Conservation (phyloP, 2,888 invertebrate genomes). For the Myopa testacea region DNA sequence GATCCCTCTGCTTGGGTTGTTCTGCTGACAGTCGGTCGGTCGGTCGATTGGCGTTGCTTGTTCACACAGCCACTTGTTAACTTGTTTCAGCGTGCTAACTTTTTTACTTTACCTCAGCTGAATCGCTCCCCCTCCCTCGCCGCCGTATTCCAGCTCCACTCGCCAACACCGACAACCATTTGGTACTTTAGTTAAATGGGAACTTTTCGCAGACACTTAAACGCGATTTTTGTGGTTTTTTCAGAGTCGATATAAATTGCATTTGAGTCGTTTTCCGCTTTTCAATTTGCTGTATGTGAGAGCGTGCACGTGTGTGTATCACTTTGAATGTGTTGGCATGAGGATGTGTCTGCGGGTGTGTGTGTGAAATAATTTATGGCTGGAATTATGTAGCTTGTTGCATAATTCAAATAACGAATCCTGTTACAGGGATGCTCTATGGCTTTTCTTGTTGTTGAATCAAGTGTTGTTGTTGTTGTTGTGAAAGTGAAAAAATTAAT, state of each 20-base stretch:
- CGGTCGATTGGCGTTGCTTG: constrained; percentile 24
- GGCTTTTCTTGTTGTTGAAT: not conserved
- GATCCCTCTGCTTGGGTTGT: not conserved
- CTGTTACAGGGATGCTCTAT: not conserved
- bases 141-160: not conserved
- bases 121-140: not conserved
- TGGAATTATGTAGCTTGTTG: constrained; percentile 59
- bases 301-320: constrained; percentile 12
- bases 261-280: constrained; percentile 56
- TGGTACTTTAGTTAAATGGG: constrained; percentile 60
- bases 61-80: constrained; percentile 57
- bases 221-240: constrained; percentile 49
- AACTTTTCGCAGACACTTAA: constrained; percentile 52
- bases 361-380: constrained; percentile 57
- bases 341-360: not conserved
- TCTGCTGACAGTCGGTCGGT: not conserved
- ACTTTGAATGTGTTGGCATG: not conserved
- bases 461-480: not conserved
- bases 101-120: constrained; percentile 1
- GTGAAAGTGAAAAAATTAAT: not conserved
- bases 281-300: constrained; percentile 36
- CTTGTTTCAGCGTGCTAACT: constrained; percentile 54
- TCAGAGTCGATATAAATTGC: constrained; percentile 63
- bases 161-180: not conserved
- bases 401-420: constrained; percentile 52